phyloP scores from a whole-genome alignment of 2,888 invertebrate genomes.

The Microplitis deprimator region DNA sequence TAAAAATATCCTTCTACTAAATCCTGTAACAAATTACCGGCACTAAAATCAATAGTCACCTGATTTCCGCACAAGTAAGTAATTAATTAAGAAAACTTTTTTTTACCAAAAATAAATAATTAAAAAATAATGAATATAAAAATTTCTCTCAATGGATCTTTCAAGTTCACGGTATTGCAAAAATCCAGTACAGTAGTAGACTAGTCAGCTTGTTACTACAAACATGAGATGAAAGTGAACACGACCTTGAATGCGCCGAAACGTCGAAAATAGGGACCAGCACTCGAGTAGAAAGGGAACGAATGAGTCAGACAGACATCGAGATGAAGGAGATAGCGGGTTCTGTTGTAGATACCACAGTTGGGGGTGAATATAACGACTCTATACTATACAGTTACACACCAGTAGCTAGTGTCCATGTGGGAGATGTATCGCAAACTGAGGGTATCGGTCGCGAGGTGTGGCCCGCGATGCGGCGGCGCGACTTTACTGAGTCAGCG shows the following conservation, averaged over 20 bases:
- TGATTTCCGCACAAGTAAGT: too few species aligned
- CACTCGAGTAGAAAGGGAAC: not conserved
- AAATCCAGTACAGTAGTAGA: too few species aligned
- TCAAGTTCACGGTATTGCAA: too few species aligned
- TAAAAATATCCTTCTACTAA: not conserved
- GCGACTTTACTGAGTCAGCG: constrained; percentile 29
- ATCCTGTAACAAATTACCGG: not conserved
- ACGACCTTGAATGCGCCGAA: constrained; percentile 20
- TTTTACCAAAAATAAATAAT: too few species aligned
- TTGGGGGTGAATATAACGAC: not conserved
- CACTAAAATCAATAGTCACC: not conserved
- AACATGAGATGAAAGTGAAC: constrained; percentile 27
- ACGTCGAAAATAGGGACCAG: constrained; percentile 7
- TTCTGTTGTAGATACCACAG: too few species aligned
- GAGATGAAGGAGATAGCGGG: not conserved
- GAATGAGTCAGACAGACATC: constrained; percentile 6
- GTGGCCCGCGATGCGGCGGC: constrained; percentile 47
- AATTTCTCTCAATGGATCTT: not conserved
- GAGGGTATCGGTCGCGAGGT: constrained; percentile 44
- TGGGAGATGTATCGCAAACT: not conserved
- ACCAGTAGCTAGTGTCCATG: not conserved
- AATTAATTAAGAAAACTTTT: too few species aligned
- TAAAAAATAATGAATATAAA: not conserved
- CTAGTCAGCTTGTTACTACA: too few species aligned
- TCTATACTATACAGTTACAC: not conserved